Conservation (phyloP, 2,888 invertebrate species). For the Timema podura region DNA sequence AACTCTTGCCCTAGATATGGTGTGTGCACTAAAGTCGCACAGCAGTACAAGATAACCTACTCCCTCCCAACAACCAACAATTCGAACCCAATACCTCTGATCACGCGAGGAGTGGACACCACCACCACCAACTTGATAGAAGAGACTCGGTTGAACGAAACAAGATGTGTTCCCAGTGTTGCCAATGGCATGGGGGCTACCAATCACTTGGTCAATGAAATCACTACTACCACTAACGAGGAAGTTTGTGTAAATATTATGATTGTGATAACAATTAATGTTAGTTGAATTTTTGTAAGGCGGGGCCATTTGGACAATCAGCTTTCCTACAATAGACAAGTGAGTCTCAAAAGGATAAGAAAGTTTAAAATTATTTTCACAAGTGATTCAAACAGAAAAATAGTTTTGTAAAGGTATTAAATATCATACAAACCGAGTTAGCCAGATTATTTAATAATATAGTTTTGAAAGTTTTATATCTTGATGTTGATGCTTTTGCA, state of each 20-base stretch:
- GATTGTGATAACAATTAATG: too few species aligned
- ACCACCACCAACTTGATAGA: constrained; percentile 42
- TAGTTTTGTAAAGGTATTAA: too few species aligned
- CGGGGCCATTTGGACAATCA: too few species aligned
- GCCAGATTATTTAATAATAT: too few species aligned
- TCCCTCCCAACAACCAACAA: constrained; percentile 37
- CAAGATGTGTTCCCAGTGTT: not conserved
- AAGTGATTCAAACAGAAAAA: too few species aligned
- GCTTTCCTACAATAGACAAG: too few species aligned
- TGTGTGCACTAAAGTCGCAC: constrained; percentile 48
- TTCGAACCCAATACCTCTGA: constrained; percentile 23
- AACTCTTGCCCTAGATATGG: constrained; percentile 47
- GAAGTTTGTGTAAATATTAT: not conserved
- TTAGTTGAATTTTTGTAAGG: too few species aligned
- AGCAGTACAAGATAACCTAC: constrained; percentile 49
- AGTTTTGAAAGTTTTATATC: too few species aligned
- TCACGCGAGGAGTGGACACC: constrained; percentile 22
- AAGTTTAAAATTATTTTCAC: too few species aligned
- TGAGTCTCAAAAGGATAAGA: too few species aligned
- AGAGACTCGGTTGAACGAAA: constrained; percentile 17
- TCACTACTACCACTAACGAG: not conserved
- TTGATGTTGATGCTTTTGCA: too few species aligned
- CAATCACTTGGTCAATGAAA: not conserved
- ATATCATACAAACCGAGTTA: too few species aligned
- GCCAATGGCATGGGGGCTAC: not conserved